phyloP scores from a whole-genome alignment of 2,797 vertebrate genomes.

The Atherinosoma microstoma region DNA sequence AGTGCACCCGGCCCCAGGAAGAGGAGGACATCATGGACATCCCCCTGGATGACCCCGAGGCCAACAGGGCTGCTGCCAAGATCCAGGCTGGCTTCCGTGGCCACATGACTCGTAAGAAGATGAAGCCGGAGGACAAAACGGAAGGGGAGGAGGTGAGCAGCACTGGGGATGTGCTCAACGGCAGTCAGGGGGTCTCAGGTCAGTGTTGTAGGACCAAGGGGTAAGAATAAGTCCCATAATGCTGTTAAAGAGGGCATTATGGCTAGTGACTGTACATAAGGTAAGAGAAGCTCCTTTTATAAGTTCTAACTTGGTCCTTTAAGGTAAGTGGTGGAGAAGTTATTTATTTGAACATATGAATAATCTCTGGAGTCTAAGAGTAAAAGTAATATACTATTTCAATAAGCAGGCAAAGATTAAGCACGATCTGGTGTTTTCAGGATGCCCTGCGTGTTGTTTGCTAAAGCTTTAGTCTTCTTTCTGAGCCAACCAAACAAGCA shows the following conservation, averaged over 20 bases:
- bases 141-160: slow-evolving; percentile 92
- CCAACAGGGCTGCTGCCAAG: slow-evolving; percentile 96
- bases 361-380: not conserved
- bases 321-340: slow-evolving; percentile 53
- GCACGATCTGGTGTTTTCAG: not conserved
- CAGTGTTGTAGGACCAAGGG: slow-evolving; percentile 72
- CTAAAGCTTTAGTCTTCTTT: not conserved
- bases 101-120: slow-evolving; percentile 99
- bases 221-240: slow-evolving; percentile 61
- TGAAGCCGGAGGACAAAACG: slow-evolving; percentile 93
- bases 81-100: slow-evolving; percentile 99
- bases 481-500: slow-evolving; percentile 9
- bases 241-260: slow-evolving; percentile 49
- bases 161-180: slow-evolving; percentile 83
- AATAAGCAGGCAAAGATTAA: not conserved
- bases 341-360: not conserved
- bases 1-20: slow-evolving; percentile 90
- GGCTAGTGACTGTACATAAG: slow-evolving; percentile 47
- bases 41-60: slow-evolving; percentile 94
- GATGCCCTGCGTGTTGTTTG: not conserved
- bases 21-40: slow-evolving; percentile 98
- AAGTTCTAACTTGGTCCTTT: slow-evolving; percentile 15
- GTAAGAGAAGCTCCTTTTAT: slow-evolving; percentile 35
- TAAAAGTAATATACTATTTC: slow-evolving; percentile 2
- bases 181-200: slow-evolving; percentile 81